Conservation (phyloP, 2,113 vertebrate genomes). For the Saimiri boliviensis region DNA sequence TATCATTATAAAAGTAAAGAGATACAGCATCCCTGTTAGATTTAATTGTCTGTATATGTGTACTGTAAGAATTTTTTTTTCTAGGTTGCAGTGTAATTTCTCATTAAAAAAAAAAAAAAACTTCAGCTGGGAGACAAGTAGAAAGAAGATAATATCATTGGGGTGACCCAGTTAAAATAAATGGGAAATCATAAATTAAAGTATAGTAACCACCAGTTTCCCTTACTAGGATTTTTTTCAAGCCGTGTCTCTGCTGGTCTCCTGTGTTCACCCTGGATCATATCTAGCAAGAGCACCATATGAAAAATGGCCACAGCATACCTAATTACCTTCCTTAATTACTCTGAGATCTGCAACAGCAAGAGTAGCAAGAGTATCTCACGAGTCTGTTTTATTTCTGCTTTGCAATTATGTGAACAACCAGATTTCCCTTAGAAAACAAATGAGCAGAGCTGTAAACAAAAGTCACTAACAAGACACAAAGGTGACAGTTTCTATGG, state of each 20-base stretch:
- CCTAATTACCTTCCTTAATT: constrained; percentile 62
- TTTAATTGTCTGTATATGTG: neutral
- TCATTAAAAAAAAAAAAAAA: neutral
- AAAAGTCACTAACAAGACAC: constrained; percentile 20
- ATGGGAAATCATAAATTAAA: neutral
- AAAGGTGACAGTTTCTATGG: neutral
- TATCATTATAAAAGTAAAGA: neutral
- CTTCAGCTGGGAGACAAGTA: neutral
- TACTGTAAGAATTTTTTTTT: neutral
- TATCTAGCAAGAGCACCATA: neutral
- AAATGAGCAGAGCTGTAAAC: constrained; percentile 15
- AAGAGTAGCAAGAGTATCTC: neutral
- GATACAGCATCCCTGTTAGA: neutral
- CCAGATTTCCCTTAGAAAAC: constrained; percentile 11
- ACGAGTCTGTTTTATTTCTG: constrained; percentile 16
- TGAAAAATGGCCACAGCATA: constrained; percentile 31
- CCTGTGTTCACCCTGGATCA: neutral
- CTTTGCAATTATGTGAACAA: neutral
- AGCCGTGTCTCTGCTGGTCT: neutral
- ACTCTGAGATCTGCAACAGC: constrained; percentile 16
- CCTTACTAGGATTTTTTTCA: constrained; percentile 23
- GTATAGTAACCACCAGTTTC: neutral
- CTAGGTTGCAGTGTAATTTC: neutral
- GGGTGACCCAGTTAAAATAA: neutral
- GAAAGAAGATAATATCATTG: neutral